A percentile compares a stretch with the other conserved stretches of the same genome.
Conservation (phyloP, 2,113 vertebrate species). For the Salvelinus alpinus region DNA sequence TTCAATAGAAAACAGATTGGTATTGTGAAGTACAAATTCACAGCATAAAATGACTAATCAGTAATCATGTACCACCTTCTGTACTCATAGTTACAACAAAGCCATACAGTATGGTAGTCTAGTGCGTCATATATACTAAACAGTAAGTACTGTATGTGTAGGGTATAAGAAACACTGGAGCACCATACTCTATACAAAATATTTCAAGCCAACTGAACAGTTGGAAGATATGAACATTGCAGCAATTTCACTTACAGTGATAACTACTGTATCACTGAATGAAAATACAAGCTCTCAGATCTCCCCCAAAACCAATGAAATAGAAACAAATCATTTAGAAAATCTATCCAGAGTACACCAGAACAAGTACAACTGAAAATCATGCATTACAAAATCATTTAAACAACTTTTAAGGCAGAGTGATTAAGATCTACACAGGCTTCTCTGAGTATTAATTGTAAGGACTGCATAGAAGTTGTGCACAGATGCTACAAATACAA, state of each 20-base stretch:
- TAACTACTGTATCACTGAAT: slow-evolving; percentile 13
- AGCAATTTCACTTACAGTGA: slow-evolving; percentile 4
- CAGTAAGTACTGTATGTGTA: too few species aligned
- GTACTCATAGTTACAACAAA: slow-evolving; percentile 8
- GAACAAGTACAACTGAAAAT: slow-evolving; percentile 8
- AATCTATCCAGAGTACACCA: slow-evolving; percentile 5
- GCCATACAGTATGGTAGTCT: not conserved
- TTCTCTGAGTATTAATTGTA: slow-evolving; percentile 11
- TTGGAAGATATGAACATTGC: slow-evolving; percentile 15
- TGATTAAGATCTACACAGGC: slow-evolving; percentile 13
- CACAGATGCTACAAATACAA: slow-evolving; percentile 22
- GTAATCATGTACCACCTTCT: slow-evolving; percentile 10
- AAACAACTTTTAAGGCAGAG: slow-evolving; percentile 42
- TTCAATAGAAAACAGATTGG: slow-evolving; percentile 22
- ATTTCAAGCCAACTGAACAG: slow-evolving; percentile 1
- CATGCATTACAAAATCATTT: slow-evolving; percentile 21
- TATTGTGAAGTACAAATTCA: slow-evolving; percentile 21
- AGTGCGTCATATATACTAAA: not conserved
- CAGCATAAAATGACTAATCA: slow-evolving; percentile 23
- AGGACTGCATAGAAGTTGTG: slow-evolving; percentile 54
- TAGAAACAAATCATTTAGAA: slow-evolving; percentile 30
- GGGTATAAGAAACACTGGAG: not conserved
- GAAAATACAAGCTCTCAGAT: slow-evolving; percentile 24
- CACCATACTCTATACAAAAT: not conserved
- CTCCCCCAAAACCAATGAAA: slow-evolving; percentile 23